A percentile compares a stretch with the other conserved stretches of the same genome.
Conservation (phyloP, 2,797 vertebrate genomes). For the Coregonus sp. region DNA sequence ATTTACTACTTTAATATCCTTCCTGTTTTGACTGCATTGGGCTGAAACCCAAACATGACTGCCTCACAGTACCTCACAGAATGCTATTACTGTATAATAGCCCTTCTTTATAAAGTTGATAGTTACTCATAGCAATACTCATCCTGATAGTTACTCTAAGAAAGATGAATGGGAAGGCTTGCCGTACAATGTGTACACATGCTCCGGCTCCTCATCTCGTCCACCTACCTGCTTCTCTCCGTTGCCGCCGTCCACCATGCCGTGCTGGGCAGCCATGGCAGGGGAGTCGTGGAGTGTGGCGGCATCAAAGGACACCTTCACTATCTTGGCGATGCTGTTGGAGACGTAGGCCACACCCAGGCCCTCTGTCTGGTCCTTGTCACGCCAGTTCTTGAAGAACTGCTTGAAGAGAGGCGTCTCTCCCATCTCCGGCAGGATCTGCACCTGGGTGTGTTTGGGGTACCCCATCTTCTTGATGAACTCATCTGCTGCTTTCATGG, state of each 20-base stretch:
- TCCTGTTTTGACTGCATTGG: background rate
- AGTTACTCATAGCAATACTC: background rate
- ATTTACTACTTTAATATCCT: background rate
- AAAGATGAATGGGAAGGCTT: background rate
- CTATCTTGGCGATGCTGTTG: conserved; percentile 90
- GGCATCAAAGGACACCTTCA: conserved; percentile 89
- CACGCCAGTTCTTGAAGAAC: conserved; percentile 98
- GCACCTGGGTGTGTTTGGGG: conserved; percentile 91
- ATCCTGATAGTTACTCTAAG: background rate
- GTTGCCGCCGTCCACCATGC: conserved; percentile 91
- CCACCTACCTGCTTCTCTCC: conserved; percentile 87
- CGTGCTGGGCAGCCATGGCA: conserved; percentile 95
- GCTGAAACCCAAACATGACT: background rate
- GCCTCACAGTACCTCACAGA: background rate
- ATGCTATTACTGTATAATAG: background rate
- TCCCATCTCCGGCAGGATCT: conserved; percentile 91
- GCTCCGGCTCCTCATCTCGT: background rate
- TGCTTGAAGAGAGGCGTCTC: conserved; percentile 98
- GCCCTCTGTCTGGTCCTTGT: conserved; percentile 89
- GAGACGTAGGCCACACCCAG: conserved; percentile 87
- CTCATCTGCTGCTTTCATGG: conserved; percentile 89
- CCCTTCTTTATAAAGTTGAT: background rate
- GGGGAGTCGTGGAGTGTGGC: conserved; percentile 85
- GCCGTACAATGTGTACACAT: background rate
- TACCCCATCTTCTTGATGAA: conserved; percentile 98